A percentile compares a stretch with the other conserved stretches of the same genome.
Evolutionary conservation across 2,888 invertebrate genomes (phyloP).

Genomic region (Vanessa cardui): DNA sequence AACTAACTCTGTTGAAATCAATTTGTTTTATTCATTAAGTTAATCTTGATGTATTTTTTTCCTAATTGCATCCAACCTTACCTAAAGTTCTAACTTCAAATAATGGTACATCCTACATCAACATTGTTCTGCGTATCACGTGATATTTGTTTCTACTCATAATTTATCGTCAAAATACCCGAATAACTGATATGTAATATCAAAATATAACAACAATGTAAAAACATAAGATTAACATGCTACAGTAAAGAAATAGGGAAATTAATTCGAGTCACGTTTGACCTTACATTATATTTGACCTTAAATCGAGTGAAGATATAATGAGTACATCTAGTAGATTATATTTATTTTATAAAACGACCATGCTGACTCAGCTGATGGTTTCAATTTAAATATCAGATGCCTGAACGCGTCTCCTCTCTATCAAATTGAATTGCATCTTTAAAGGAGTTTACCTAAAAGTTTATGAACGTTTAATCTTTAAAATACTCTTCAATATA

Average conservation of each 20-base stretch:
- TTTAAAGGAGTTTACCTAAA: constrained; percentile 30
- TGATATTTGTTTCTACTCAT: too few relatives aligned
- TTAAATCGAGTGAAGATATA: constrained; percentile 35
- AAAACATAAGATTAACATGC: neutral
- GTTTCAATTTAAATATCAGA: constrained; percentile 32
- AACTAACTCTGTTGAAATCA: too few relatives aligned
- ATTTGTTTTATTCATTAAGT: too few relatives aligned
- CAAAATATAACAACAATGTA: neutral
- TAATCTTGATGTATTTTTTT: too few relatives aligned
- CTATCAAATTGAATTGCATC: constrained; percentile 36
- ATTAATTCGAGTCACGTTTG: constrained; percentile 31
- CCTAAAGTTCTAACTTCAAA: too few relatives aligned
- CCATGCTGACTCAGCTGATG: constrained; percentile 22
- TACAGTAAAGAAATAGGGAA: neutral
- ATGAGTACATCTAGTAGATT: constrained; percentile 12
- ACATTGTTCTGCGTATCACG: too few relatives aligned
- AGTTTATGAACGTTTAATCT: constrained; percentile 30
- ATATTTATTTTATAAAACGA: constrained; percentile 23
- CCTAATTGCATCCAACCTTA: too few relatives aligned
- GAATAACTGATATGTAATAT: too few relatives aligned
- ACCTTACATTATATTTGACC: constrained; percentile 20
- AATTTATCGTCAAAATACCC: too few relatives aligned
- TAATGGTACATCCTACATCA: too few relatives aligned
- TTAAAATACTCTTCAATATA: constrained; percentile 20
- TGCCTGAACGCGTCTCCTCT: constrained; percentile 22